phyloP scores from a whole-genome alignment of 2,797 vertebrate genomes.

The Erethizon dorsatum region DNA sequence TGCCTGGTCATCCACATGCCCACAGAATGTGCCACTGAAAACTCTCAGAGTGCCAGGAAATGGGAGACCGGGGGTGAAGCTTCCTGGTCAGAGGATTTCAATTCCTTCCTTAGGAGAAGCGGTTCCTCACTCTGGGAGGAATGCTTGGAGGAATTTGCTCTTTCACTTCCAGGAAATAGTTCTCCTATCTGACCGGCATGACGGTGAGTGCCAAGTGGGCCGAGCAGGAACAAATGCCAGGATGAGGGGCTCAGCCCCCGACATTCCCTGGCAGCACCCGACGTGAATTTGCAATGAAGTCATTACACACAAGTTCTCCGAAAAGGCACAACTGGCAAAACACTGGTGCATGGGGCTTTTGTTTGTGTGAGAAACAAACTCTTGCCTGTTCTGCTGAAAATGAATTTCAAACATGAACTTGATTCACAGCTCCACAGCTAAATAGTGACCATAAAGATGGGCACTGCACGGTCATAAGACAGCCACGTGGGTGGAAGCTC shows the following conservation, averaged over 20 bases:
- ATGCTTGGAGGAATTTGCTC: slow-evolving; percentile 56
- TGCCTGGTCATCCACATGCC: neutral
- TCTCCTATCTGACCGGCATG: slow-evolving; percentile 4
- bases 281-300: neutral
- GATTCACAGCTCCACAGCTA: neutral
- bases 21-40: slow-evolving; percentile 37
- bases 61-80: neutral
- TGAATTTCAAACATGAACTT: neutral
- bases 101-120: slow-evolving; percentile 65
- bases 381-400: neutral
- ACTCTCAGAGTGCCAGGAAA: slow-evolving; percentile 68
- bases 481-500: neutral
- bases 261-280: slow-evolving; percentile 15
- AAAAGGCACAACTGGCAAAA: neutral
- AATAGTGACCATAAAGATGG: neutral
- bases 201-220: slow-evolving; percentile 32
- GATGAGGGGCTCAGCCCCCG: neutral
- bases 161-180: slow-evolving; percentile 67
- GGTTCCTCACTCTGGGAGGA: slow-evolving; percentile 55
- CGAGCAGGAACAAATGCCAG: neutral
- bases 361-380: neutral
- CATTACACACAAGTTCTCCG: neutral
- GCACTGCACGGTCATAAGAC: neutral
- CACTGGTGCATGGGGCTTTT: neutral
- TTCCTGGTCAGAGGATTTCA: slow-evolving; percentile 45